Base-by-base conservation (phyloP, 2,797 vertebrate species). In the Sarcophilus harrisii region DNA sequence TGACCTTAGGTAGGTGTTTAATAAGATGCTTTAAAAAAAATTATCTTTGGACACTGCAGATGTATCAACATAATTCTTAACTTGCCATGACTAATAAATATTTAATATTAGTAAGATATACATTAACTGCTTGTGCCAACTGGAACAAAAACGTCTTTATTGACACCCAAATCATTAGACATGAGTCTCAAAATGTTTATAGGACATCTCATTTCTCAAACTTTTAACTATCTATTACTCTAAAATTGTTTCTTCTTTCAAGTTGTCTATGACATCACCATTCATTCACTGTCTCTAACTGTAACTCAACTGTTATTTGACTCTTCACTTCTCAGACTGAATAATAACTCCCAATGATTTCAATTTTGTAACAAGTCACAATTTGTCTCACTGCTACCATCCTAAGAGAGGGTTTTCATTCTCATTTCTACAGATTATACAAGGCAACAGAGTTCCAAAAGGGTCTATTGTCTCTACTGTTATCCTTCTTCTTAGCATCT, bases 41-140 rank as follows among this genome's bases (percentile, higher is more conserved):
- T 29, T 90, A 73, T 38, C 94, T 96, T 90, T 91, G 89, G 57
- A 95, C 32, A 60, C 52, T 66, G 9, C 0, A 57, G 59, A 57
- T 95, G 18, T 90, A 57, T 24, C 27, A 62, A 27, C 55, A 93
- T 49, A 45, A 38, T 96, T 54, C 45, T 54, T 6, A 94, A 29
- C 10, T 52, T 91, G 28, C 38, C 30, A 27, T 29, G 81, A n/a
- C 38, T 73, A 73, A 24, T 9, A 16, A 73, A 73, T 6, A 16
- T 95, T 92, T 90, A 93, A 94, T 5, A 91, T 55, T 27, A 96
- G 95, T 57, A 92, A 92, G 90, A 2, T 93, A 92, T 8, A 38
- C 59, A 62, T 58, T 55, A 38, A 94, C 59, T 52, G 62, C 38
- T 30, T 92, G 57, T 52, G 89, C 24, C 54, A 54, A 81, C 89